A percentile compares a stretch with the other conserved stretches of the same genome.
phyloP scores from a whole-genome alignment of 37 sponge, comb jelly and placozoan species.

The Cliona cf. orientalis region DNA sequence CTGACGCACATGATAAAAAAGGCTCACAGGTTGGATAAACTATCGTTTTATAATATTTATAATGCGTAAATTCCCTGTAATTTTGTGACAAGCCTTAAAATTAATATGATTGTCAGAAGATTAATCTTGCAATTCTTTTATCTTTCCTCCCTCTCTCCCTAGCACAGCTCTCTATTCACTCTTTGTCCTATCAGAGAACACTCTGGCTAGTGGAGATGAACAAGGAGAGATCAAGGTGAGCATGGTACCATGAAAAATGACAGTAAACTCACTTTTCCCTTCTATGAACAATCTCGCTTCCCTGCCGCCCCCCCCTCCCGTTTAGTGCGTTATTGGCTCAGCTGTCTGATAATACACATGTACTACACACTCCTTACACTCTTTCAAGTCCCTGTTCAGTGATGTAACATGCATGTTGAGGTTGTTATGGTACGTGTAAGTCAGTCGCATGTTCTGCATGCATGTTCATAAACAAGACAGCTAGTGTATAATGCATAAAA shows the following conservation, averaged over 20 bases:
- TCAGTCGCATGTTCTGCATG: no score
- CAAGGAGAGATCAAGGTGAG: conserved; percentile 80
- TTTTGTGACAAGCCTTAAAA: no score
- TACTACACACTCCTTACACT: no score
- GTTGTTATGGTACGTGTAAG: no score
- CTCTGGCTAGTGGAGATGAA: conserved; percentile 88
- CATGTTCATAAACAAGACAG: no score
- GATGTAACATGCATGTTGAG: no score
- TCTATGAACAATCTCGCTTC: neutral
- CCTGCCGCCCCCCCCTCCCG: neutral
- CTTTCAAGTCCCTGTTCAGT: no score
- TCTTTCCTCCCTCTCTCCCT: neutral
- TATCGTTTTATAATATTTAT: neutral
- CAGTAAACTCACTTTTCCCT: neutral
- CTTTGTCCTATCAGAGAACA: conserved; percentile 47
- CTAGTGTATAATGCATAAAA: no score
- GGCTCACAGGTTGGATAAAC: conserved; percentile 42
- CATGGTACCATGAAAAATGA: neutral
- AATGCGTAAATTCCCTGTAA: neutral
- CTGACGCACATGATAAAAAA: conserved; percentile 25
- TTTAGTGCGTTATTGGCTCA: neutral
- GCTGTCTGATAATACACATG: no score
- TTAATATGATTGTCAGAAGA: no score
- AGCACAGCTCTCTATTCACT: conserved; percentile 73
- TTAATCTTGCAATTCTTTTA: no score